Conservation (phyloP, 2,113 vertebrate genomes). For the Hoplias malabaricus region DNA sequence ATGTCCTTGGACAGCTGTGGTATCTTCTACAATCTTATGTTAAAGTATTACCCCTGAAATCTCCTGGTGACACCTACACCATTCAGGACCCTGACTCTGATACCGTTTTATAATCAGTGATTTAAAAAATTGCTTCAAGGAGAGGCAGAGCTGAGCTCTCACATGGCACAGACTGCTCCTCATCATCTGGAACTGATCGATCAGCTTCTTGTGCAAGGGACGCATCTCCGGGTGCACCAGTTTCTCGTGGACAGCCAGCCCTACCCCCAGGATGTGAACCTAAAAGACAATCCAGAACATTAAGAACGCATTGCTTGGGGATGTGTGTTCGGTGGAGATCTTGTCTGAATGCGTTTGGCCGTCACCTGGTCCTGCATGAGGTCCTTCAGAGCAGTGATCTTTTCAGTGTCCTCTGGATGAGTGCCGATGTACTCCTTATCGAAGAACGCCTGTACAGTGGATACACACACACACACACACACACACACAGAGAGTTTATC, state of each 20-base stretch:
- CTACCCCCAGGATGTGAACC: constrained; percentile 92
- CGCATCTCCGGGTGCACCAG: constrained; percentile 99
- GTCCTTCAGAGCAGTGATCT: constrained; percentile 95
- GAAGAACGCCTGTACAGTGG: constrained; percentile 86
- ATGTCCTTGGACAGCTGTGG: too few species aligned
- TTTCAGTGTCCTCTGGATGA: constrained; percentile 92
- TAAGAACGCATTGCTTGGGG: background rate
- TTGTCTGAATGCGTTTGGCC: background rate
- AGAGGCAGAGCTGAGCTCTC: constrained; percentile 59
- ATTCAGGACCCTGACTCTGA: too few species aligned
- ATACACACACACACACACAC: background rate
- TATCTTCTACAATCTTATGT: too few species aligned
- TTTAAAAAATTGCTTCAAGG: background rate
- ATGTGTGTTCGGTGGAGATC: background rate
- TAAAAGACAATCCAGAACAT: constrained; percentile 48
- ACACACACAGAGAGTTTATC: background rate
- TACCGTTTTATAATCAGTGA: too few species aligned
- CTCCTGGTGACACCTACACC: too few species aligned
- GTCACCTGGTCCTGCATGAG: constrained; percentile 98
- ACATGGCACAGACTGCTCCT: constrained; percentile 93
- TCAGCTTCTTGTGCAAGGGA: constrained; percentile 95
- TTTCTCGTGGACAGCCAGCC: constrained; percentile 93
- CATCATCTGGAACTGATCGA: constrained; percentile 99
- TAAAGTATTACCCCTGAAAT: too few species aligned
- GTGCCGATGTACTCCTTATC: constrained; percentile 94